Evolutionary conservation across 2,797 vertebrate genomes (phyloP), one percentile per base, ranked within the genome.

Genomic region (Erpetoichthys calabaricus): DNA sequence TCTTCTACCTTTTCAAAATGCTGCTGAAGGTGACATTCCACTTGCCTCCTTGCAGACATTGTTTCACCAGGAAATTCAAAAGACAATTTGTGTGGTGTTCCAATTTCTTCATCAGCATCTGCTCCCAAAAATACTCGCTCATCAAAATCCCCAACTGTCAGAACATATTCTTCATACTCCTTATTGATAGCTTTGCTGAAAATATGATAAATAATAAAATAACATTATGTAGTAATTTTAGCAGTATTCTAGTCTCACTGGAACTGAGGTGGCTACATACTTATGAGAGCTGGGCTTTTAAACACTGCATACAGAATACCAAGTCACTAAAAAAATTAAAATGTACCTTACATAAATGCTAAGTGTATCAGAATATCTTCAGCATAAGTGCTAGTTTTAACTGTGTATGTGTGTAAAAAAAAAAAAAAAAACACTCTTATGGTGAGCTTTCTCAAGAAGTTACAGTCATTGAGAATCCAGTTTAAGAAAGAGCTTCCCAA

Each of bases 131-230:
- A 99, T 63, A 99, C 86, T 3, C 94, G 81, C 72, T 99, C 96
- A 1, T 99, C 96, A n/a, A 99, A 99, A 64, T 99, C 96, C 44
- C 96, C 96, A 65, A 91, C 87, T 0, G 94, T 97, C 72, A 99
- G 68, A 63, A 98, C 96, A 1, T 91, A 99, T 63, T 98, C 94
- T 69, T 99, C 96, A 41, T 99, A 99, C 70, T 96, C 92, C 45
- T 85, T 87, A 72, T 99, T 99, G 45, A 99, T 66, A 41, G 89
- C 86, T 83, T 98, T 99, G 71, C 96, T 99, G 79, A 3, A 68
- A 73, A 62, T 46, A 76, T 57, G 80, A 42, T 59, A 61, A 57
- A 62, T 56, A 62, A 63, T 45, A 55, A 57, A 60, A 47, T 58
- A 57, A 57, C 1, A 63, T 5, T 53, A 59, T 56, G n/a, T 2